A percentile compares a stretch with the other conserved stretches of the same genome.
Conservation (phyloP, 2,113 vertebrate species). For the Morone saxatilis region DNA sequence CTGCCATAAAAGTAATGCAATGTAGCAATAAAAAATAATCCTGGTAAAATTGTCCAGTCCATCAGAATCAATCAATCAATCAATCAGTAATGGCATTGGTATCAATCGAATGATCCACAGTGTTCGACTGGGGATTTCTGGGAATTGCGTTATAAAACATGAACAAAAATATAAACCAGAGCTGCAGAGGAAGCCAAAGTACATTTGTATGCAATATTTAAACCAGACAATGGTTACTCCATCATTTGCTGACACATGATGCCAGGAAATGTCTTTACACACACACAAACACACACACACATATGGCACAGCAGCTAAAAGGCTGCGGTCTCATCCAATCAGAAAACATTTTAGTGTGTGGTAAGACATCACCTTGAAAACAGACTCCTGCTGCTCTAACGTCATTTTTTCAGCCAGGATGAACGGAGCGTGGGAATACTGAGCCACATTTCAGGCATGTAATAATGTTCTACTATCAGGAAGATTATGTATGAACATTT, state of each 20-base stretch:
- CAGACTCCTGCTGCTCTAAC: neutral
- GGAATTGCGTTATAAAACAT: neutral
- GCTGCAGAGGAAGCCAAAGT: neutral
- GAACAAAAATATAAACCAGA: neutral
- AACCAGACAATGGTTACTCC: conserved; percentile 5
- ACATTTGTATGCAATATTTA: conserved; percentile 15
- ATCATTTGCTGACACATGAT: neutral
- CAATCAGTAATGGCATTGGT: too few species aligned
- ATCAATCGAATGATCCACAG: neutral
- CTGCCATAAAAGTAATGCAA: too few species aligned
- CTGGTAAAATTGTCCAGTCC: neutral
- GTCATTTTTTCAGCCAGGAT: conserved; percentile 13
- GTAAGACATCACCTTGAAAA: conserved; percentile 5
- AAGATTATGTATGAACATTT: conserved; percentile 7
- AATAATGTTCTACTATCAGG: neutral
- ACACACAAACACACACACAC: neutral
- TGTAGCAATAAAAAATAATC: neutral
- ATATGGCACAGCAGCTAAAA: neutral
- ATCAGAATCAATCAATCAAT: too few species aligned
- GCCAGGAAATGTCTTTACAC: neutral
- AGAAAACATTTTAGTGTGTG: neutral
- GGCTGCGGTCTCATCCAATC: neutral
- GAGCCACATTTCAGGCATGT: conserved; percentile 13
- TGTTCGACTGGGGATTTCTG: neutral
- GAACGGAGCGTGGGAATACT: conserved; percentile 56